Percentiles rank a stretch among this genome's conserved stretches.
These are phyloP conservation scores for Helicorthomorpha holstii DNA, from an alignment of 1,140 invertebrate species.

Conservation along the genomic window DNA sequence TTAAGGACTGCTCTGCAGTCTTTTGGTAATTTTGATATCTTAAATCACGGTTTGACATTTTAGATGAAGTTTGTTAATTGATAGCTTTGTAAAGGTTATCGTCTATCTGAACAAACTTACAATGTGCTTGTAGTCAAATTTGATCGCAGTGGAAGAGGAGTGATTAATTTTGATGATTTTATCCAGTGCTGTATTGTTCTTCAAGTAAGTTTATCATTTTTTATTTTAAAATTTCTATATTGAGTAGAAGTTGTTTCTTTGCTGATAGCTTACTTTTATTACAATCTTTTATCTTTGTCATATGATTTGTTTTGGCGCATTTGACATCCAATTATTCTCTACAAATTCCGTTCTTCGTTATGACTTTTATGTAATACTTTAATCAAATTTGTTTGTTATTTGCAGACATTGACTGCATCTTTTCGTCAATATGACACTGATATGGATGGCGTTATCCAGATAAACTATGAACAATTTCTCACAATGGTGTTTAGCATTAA, in stretches of 20 bases:
- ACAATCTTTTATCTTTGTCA: too few species aligned
- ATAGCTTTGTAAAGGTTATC: conserved; percentile 26
- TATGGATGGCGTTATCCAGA: conserved; percentile 84
- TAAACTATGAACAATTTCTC: conserved; percentile 94
- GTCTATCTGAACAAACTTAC: conserved; percentile 68
- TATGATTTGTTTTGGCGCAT: too few species aligned
- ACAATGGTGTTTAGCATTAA: conserved; percentile 86
- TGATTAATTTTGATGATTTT: conserved; percentile 95
- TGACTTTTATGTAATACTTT: not conserved
- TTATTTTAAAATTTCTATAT: conserved; percentile 2
- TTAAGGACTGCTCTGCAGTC: conserved; percentile 71
- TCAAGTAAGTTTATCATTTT: conserved; percentile 50
- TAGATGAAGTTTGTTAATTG: not conserved
- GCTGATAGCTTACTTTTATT: too few species aligned
- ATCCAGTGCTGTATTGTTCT: conserved; percentile 89
- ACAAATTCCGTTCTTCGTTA: not conserved
- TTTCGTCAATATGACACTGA: conserved; percentile 83
- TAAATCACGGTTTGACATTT: not conserved
- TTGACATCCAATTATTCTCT: too few species aligned
- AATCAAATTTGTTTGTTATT: conserved; percentile 22
- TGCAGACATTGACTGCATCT: conserved; percentile 73
- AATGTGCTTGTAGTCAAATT: conserved; percentile 76
- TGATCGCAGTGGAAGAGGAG: conserved; percentile 74
- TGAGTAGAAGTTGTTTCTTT: not conserved
- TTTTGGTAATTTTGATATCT: conserved; percentile 45